These are phyloP conservation scores for Platichthys stellatus DNA, from an alignment of 2,113 vertebrate species.

Conservation along the genomic window DNA sequence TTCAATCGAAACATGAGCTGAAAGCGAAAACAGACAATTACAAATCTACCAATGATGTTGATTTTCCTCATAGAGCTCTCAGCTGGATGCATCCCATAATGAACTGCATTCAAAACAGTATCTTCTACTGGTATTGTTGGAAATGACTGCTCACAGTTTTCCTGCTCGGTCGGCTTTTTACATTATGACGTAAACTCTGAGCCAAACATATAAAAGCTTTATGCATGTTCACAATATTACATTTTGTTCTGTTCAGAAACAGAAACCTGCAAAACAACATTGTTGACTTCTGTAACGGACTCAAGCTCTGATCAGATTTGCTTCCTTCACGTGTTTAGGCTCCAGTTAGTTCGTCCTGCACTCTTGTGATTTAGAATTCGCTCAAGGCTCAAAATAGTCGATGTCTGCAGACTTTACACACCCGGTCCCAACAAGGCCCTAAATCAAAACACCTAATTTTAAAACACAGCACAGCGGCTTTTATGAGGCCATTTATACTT, in stretches of 20 bases:
- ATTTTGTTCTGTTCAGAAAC: neutral
- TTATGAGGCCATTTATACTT: neutral
- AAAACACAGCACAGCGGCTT: neutral
- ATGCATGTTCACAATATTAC: neutral
- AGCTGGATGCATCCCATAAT: neutral
- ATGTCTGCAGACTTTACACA: too few species aligned
- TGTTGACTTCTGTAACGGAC: too few species aligned
- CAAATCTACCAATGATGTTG: neutral
- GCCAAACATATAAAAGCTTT: too few species aligned
- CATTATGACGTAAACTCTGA: neutral
- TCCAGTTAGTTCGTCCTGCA: too few species aligned
- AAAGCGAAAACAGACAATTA: neutral
- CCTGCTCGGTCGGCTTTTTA: neutral
- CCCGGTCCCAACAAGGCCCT: too few species aligned
- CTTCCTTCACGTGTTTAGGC: too few species aligned
- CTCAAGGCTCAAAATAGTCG: too few species aligned
- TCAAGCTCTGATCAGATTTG: too few species aligned
- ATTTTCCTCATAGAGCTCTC: neutral
- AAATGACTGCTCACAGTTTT: neutral
- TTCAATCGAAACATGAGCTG: too few species aligned
- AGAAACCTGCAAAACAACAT: neutral
- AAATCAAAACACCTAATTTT: too few species aligned
- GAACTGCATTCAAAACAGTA: neutral
- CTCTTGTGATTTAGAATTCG: too few species aligned
- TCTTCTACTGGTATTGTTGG: too few species aligned